Conservation (phyloP, 1,140 invertebrate species). For the Antheraea mylitta region DNA sequence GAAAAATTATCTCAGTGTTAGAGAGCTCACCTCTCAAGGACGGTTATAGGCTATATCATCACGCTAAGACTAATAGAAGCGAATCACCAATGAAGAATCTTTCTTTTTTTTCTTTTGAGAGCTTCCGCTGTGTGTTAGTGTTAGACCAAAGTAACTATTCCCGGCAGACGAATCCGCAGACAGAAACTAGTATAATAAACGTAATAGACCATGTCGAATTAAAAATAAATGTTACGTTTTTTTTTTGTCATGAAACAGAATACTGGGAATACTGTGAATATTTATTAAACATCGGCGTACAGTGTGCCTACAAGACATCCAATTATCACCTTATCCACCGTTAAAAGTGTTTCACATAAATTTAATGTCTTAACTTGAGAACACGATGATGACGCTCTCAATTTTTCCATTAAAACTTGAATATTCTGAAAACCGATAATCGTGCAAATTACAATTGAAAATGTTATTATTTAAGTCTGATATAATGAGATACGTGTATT, state of each 20-base stretch:
- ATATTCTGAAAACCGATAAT: slow-evolving; percentile 10
- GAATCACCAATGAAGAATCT: no score
- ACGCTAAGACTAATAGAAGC: no score
- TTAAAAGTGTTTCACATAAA: slow-evolving; percentile 18
- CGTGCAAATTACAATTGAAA: not conserved
- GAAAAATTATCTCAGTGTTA: no score
- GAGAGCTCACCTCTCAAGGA: no score
- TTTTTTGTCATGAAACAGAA: not conserved
- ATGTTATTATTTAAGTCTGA: not conserved
- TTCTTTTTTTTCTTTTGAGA: no score
- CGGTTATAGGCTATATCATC: no score
- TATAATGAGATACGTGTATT: not conserved
- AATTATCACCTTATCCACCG: slow-evolving; percentile 19
- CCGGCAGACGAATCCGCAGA: no score
- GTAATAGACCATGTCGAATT: not conserved
- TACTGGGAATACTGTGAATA: not conserved
- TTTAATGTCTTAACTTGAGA: slow-evolving; percentile 24
- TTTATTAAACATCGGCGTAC: not conserved
- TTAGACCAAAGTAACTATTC: no score
- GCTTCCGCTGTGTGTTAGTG: no score
- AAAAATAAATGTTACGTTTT: not conserved
- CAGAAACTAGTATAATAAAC: no score
- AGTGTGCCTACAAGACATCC: slow-evolving; percentile 12
- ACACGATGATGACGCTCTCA: not conserved
- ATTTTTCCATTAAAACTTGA: slow-evolving; percentile 9